Conservation (phyloP, 1,140 invertebrate genomes). For the Bombus huntii region DNA sequence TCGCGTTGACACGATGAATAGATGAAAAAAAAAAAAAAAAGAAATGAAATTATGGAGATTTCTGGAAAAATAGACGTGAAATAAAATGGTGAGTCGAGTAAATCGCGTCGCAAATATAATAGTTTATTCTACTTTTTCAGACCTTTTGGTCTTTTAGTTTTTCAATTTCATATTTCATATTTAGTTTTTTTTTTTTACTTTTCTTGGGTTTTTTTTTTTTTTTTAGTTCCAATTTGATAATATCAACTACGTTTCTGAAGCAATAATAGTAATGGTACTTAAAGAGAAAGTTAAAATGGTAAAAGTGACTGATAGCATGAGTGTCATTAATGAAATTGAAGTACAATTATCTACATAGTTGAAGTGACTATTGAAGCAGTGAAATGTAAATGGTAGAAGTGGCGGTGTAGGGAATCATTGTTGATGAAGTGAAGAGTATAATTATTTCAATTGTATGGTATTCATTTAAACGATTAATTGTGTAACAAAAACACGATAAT, state of each 20-base stretch:
- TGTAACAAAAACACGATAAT: not conserved
- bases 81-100: not conserved
- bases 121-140: too few species aligned
- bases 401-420: not conserved
- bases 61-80: not conserved
- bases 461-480: not conserved
- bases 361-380: not conserved
- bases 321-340: not conserved
- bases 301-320: not conserved
- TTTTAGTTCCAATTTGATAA: too few species aligned
- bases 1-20: not conserved
- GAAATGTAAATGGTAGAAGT: slow-evolving; percentile 17
- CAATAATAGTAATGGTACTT: too few species aligned
- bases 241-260: too few species aligned
- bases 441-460: not conserved
- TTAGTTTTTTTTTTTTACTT: too few species aligned
- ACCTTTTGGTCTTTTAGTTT: too few species aligned
- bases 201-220: too few species aligned
- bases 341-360: not conserved
- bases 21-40: not conserved
- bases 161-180: too few species aligned
- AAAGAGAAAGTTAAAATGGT: not conserved
- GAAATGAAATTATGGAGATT: not conserved
- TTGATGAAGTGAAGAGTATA: not conserved
- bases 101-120: not conserved